Evolutionary conservation across 2,113 vertebrate species (phyloP).

Genomic region (Pycnonotus jocosus): DNA sequence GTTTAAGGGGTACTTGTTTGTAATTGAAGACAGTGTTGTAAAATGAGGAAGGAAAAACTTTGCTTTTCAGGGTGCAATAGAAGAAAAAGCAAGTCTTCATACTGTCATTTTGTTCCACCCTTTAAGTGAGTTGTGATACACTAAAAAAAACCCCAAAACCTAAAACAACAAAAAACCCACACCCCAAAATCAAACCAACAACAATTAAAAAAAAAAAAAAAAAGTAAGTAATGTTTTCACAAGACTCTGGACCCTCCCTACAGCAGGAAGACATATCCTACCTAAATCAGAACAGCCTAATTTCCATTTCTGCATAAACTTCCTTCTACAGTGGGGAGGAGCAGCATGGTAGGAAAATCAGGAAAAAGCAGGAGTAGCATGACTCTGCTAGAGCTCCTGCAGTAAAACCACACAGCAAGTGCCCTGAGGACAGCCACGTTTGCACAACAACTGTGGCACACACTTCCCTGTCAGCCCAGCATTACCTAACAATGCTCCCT

Average conservation of each 20-base stretch:
- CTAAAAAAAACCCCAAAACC: not conserved
- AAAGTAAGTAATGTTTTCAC: not conserved
- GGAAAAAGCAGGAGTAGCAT: not conserved
- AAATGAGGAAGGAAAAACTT: not conserved
- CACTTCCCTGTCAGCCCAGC: not conserved
- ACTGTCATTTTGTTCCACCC: not conserved
- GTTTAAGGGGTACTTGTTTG: not conserved
- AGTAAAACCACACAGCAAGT: not conserved
- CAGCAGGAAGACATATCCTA: not conserved
- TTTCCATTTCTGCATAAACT: not conserved
- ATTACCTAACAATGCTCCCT: not conserved
- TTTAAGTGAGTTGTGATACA: not conserved
- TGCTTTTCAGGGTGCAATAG: not conserved
- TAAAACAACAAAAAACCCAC: not conserved
- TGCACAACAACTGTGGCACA: not conserved
- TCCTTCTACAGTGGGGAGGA: not conserved
- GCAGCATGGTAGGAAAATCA: accelerated
- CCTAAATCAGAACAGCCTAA: not conserved
- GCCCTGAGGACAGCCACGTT: not conserved
- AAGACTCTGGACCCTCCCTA: not conserved
- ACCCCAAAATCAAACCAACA: not conserved
- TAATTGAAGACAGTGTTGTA: not conserved
- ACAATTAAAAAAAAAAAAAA: not conserved
- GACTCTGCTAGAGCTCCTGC: not conserved
- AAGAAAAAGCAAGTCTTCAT: not conserved